Conservation (phyloP, 2,888 invertebrate species). For the Hydropsyche betteni region DNA sequence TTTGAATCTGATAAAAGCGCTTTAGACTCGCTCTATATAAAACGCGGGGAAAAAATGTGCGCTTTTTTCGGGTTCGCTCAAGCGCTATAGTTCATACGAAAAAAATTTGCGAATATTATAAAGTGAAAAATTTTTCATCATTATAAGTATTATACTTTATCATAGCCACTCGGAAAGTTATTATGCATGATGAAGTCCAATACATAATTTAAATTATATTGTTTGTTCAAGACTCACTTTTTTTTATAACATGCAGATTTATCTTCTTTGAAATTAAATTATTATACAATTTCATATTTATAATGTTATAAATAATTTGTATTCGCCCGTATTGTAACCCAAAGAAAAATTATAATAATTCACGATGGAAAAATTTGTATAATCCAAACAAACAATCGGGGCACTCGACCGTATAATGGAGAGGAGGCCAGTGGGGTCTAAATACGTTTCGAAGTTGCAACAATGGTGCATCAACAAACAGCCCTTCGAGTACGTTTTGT, state of each 20-base stretch:
- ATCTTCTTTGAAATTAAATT: no score
- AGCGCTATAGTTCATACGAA: neutral
- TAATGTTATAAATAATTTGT: neutral
- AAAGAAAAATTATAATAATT: neutral
- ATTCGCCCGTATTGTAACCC: neutral
- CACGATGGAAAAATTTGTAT: neutral
- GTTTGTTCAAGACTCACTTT: no score
- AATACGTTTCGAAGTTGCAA: conserved; percentile 45
- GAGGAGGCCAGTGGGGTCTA: conserved; percentile 38
- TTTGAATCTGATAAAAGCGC: conserved; percentile 27
- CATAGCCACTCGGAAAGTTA: no score
- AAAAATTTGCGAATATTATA: no score
- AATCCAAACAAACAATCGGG: conserved; percentile 45
- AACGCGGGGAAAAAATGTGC: no score
- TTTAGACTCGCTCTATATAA: neutral
- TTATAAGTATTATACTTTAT: no score
- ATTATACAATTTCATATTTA: neutral
- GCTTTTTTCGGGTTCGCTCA: neutral
- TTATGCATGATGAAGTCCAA: no score
- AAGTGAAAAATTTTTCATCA: no score
- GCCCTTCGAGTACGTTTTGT: conserved; percentile 42
- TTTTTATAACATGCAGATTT: no score
- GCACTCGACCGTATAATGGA: conserved; percentile 45
- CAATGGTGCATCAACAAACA: conserved; percentile 45
- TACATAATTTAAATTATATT: no score